Conservation (phyloP, 2,888 invertebrate species). For the Pollenia amentaria region DNA sequence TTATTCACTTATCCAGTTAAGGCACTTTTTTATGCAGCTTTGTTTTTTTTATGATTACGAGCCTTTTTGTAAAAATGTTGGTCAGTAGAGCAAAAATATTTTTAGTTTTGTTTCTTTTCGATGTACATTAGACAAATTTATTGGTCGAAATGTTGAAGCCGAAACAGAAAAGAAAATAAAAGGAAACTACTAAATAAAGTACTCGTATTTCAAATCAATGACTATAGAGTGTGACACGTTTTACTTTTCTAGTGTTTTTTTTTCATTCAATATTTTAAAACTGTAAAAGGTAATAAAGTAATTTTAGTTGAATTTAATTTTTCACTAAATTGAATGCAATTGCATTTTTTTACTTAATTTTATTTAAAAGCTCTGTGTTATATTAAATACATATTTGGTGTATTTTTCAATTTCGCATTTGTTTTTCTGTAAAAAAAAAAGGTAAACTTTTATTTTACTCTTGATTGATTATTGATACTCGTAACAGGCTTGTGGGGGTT, state of each 20-base stretch:
- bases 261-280: neutral
- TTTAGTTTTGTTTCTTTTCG: neutral
- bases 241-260: neutral
- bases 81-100: slow-evolving; percentile 69
- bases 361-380: neutral
- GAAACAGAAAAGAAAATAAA: slow-evolving; percentile 5
- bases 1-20: slow-evolving; percentile 72
- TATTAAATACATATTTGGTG: slow-evolving; percentile 4
- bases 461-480: slow-evolving; percentile 54
- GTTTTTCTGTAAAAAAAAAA: neutral
- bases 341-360: slow-evolving; percentile 11
- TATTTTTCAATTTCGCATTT: slow-evolving; percentile 44
- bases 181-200: slow-evolving; percentile 1
- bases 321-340: slow-evolving; percentile 25
- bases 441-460: slow-evolving; percentile 25
- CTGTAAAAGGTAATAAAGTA: neutral
- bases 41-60: slow-evolving; percentile 41
- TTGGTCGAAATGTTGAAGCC: slow-evolving; percentile 10
- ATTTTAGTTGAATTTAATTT: slow-evolving; percentile 4
- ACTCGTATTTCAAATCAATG: neutral
- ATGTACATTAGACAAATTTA: slow-evolving; percentile 50
- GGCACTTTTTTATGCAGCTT: slow-evolving; percentile 43
- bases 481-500: neutral
- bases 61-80: slow-evolving; percentile 60
- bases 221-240: slow-evolving; percentile 10